Percentiles rank a stretch among this genome's conserved stretches.
Conservation (phyloP, 1,140 invertebrate genomes). For the Scylla paramamosain region DNA sequence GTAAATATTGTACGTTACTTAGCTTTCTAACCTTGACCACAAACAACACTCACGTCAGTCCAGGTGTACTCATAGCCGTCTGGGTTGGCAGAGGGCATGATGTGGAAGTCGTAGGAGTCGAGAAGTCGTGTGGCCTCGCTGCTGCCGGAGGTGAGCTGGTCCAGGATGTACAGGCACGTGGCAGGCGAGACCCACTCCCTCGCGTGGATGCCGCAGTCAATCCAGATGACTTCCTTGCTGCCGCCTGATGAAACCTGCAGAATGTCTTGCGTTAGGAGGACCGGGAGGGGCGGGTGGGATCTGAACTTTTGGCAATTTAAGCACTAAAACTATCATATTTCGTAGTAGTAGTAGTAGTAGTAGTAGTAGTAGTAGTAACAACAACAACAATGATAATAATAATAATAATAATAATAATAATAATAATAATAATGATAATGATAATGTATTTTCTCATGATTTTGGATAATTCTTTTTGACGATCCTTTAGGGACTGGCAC, state of each 20-base stretch:
- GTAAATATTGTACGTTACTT: background rate
- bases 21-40: no score
- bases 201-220: conserved; percentile 85
- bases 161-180: conserved; percentile 90
- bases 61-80: conserved; percentile 78
- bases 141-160: conserved; percentile 84
- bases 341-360: background rate
- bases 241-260: conserved; percentile 66
- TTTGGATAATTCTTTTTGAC: no score
- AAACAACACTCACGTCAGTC: conserved; percentile 54
- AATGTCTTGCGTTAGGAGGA: background rate
- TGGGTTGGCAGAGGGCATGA: conserved; percentile 77
- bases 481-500: no score
- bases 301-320: no score
- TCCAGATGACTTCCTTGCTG: conserved; percentile 79
- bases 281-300: background rate
- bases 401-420: no score
- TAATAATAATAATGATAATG: no score
- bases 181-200: conserved; percentile 96
- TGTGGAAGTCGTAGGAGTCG: conserved; percentile 86
- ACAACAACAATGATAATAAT: no score
- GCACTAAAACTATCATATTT: no score
- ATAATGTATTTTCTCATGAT: no score
- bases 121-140: conserved; percentile 85
- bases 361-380: no score